These are phyloP conservation scores for Lutra lutra DNA, from an alignment of 2,797 vertebrate genomes.

Conservation along the genomic window DNA sequence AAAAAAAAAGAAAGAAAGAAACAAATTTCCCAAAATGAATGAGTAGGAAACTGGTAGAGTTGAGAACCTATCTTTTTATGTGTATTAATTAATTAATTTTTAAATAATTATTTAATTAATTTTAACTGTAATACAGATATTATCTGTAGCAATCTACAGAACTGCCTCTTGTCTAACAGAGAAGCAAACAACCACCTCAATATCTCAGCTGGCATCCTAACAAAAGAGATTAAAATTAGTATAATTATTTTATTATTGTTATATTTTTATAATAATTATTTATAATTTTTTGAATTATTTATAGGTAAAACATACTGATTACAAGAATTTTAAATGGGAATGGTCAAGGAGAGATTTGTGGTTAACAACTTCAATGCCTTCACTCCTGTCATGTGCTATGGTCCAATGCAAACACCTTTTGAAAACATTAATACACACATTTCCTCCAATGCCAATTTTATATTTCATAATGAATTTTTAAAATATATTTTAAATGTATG, in stretches of 20 bases:
- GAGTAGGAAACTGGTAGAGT: background rate
- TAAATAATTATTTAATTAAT: too few relatives aligned
- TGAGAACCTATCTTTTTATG: background rate
- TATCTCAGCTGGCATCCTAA: background rate
- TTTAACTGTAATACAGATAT: too few relatives aligned
- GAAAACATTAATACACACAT: background rate
- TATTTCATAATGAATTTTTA: too few relatives aligned
- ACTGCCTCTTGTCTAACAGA: background rate
- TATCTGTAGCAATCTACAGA: background rate
- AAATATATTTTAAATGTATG: background rate
- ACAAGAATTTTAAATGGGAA: background rate
- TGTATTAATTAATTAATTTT: too few relatives aligned
- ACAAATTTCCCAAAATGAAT: background rate
- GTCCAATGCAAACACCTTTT: background rate
- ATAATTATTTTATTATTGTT: background rate
- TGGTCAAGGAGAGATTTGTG: background rate
- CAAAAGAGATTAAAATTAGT: background rate
- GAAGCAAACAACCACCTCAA: background rate
- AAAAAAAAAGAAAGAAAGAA: background rate
- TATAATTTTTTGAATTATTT: background rate
- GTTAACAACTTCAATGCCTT: background rate
- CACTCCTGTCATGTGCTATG: accelerated
- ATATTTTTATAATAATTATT: background rate
- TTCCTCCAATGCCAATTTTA: background rate
- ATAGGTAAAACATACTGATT: background rate